phyloP scores from a whole-genome alignment of 1,140 invertebrate genomes.

The Drosophila busckii region DNA sequence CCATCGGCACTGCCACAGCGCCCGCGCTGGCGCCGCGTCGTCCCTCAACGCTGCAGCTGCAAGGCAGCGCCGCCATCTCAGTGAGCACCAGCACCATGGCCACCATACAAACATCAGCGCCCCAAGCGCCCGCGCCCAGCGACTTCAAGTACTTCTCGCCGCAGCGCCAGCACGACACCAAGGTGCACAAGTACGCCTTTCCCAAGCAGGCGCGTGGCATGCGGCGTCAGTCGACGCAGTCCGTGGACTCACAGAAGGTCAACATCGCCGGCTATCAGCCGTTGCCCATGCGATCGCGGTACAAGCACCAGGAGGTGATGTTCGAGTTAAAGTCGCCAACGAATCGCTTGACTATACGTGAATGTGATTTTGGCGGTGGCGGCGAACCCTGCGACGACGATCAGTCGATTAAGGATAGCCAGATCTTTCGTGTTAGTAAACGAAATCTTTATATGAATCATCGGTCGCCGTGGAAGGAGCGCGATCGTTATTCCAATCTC shows the following conservation, averaged over 20 bases:
- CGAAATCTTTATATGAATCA: constrained; percentile 79
- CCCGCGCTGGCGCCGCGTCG: constrained; percentile 57
- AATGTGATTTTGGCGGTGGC: constrained; percentile 78
- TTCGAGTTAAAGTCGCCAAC: constrained; percentile 77
- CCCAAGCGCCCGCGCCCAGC: constrained; percentile 62
- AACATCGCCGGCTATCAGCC: constrained; percentile 69
- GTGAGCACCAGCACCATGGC: constrained; percentile 59
- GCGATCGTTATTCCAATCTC: constrained; percentile 78
- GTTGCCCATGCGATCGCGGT: constrained; percentile 65
- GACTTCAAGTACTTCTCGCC: constrained; percentile 78
- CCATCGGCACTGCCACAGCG: constrained; percentile 48
- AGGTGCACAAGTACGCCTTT: constrained; percentile 68
- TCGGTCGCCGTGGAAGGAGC: constrained; percentile 76
- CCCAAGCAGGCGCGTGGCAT: constrained; percentile 66
- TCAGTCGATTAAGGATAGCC: constrained; percentile 78
- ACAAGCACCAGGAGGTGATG: constrained; percentile 76
- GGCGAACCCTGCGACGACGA: constrained; percentile 78
- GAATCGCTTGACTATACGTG: constrained; percentile 77
- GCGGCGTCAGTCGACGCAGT: constrained; percentile 71
- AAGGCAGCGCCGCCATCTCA: constrained; percentile 54
- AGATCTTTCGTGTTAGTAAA: constrained; percentile 79
- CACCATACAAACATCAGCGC: constrained; percentile 61
- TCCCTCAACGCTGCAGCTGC: constrained; percentile 65
- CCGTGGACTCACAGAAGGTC: constrained; percentile 74
- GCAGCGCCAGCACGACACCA: constrained; percentile 64